These are phyloP conservation scores for Formica selysi DNA, from an alignment of 1,140 invertebrate species.

Conservation along the genomic window DNA sequence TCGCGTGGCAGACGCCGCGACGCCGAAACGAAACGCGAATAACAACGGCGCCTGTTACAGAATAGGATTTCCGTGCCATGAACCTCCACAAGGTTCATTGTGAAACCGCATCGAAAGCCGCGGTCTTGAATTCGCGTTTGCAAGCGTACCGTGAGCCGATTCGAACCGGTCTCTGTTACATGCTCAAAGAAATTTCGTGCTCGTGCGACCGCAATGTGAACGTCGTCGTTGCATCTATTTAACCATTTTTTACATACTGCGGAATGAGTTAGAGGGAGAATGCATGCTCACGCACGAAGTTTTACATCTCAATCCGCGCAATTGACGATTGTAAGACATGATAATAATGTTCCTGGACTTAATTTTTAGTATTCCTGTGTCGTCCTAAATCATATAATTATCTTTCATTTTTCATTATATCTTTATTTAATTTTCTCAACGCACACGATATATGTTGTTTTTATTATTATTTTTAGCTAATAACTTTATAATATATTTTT, in stretches of 20 bases:
- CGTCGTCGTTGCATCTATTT: constrained; percentile 19
- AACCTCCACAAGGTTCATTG: constrained; percentile 12
- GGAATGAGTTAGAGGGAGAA: background rate
- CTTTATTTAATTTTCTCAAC: background rate
- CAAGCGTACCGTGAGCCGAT: background rate
- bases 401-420: background rate
- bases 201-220: background rate
- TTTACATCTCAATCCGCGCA: background rate
- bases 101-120: background rate
- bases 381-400: background rate
- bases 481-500: background rate
- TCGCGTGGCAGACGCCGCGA: background rate
- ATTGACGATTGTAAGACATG: background rate
- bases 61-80: constrained; percentile 14
- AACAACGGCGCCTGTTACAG: background rate
- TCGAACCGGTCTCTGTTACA: constrained; percentile 10
- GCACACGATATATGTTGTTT: background rate
- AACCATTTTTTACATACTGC: background rate
- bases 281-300: background rate
- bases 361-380: background rate
- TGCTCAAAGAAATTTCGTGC: constrained; percentile 30
- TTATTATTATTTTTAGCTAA: constrained; percentile 13
- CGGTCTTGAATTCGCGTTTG: constrained; percentile 15
- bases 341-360: background rate
- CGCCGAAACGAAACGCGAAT: background rate